A percentile compares a stretch with the other conserved stretches of the same genome.
These are phyloP conservation scores for Takifugu flavidus DNA, from an alignment of 2,113 vertebrate species.

Conservation along the genomic window DNA sequence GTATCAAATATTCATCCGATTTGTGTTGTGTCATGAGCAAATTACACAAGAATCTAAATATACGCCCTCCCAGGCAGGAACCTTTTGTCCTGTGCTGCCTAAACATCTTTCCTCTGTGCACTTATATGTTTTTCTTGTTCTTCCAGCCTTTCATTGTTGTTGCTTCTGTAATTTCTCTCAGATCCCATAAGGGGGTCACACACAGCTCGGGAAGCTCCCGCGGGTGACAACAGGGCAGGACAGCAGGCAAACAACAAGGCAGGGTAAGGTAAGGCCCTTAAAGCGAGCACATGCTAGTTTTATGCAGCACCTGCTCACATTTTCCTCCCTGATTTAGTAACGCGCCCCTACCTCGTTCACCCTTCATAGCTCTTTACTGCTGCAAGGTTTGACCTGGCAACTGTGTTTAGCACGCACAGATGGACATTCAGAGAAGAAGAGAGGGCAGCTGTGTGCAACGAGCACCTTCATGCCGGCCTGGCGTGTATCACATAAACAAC, in stretches of 20 bases:
- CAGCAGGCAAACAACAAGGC: constrained; percentile 28
- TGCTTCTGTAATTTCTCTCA: constrained; percentile 27
- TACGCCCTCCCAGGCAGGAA: constrained; percentile 54
- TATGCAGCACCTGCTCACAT: neutral
- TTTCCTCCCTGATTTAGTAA: constrained; percentile 2
- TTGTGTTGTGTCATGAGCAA: constrained; percentile 73
- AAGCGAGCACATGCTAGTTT: constrained; percentile 1
- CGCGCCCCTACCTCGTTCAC: constrained; percentile 4
- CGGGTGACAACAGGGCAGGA: constrained; percentile 40
- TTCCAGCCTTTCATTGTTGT: constrained; percentile 9
- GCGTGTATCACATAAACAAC: constrained; percentile 37
- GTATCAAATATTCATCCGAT: constrained; percentile 75
- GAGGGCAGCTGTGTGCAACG: constrained; percentile 29
- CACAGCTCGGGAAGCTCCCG: constrained; percentile 26
- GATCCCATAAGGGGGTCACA: constrained; percentile 35
- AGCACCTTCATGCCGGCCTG: constrained; percentile 20
- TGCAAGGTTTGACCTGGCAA: constrained; percentile 5
- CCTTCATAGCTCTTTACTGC: constrained; percentile 28
- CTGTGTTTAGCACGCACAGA: constrained; percentile 30
- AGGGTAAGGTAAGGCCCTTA: constrained; percentile 20
- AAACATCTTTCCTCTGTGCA: constrained; percentile 34
- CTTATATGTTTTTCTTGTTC: constrained; percentile 5
- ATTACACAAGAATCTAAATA: constrained; percentile 76
- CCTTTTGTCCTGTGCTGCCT: constrained; percentile 54
- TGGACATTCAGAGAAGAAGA: constrained; percentile 7